phyloP scores from a whole-genome alignment of 2,113 vertebrate species.

The Mustela nigripes region DNA sequence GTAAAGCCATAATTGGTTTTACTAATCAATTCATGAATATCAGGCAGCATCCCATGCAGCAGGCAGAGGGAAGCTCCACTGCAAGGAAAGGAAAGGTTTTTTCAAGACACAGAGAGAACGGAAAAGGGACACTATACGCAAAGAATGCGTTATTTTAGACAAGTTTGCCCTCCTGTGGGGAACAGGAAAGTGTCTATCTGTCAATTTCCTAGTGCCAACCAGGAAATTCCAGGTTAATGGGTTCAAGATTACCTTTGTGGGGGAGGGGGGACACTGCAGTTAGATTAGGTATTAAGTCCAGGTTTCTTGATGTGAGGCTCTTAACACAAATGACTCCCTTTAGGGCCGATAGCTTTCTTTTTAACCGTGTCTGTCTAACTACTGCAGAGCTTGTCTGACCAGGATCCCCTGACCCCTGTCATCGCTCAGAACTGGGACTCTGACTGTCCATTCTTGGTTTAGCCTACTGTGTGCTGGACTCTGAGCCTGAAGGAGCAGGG shows the following conservation, averaged over 20 bases:
- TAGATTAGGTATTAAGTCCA: not conserved
- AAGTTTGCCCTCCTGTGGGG: not conserved
- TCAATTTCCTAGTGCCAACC: not conserved
- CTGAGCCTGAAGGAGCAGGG: not conserved
- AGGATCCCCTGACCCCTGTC: not conserved
- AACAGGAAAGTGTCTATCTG: not conserved
- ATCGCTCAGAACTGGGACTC: not conserved
- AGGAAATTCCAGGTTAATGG: not conserved
- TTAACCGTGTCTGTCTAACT: not conserved
- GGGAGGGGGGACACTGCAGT: not conserved
- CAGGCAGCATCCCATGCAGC: not conserved
- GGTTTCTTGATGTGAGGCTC: not conserved
- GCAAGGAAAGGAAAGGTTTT: not conserved
- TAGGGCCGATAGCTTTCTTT: not conserved
- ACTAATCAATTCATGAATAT: not conserved
- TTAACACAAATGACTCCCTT: not conserved
- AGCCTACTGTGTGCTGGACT: accelerated
- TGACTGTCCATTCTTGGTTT: not conserved
- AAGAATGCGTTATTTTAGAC: not conserved
- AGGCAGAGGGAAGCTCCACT: not conserved
- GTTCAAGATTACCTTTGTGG: not conserved
- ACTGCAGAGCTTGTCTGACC: not conserved
- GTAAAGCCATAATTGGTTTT: not conserved
- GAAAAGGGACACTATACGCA: not conserved
- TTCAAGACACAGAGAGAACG: not conserved